Percentiles rank a stretch among this genome's conserved stretches.
phyloP scores from a whole-genome alignment of 2,113 vertebrate species.

The Artemisiospiza belli region DNA sequence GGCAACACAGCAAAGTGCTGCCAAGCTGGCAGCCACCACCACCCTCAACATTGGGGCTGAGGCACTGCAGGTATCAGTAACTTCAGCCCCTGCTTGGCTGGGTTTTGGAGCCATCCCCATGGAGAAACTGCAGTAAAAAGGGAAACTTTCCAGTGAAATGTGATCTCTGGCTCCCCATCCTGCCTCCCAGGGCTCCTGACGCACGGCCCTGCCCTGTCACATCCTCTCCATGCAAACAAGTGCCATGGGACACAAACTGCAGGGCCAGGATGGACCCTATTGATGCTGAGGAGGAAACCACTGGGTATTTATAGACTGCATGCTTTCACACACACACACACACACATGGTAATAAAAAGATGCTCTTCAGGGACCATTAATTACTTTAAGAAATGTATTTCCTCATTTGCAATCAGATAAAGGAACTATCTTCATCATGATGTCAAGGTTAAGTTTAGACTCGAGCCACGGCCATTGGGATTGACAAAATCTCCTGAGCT shows the following conservation, averaged over 20 bases:
- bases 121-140: not conserved
- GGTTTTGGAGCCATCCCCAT: not conserved
- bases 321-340: not conserved
- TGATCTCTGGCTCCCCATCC: not conserved
- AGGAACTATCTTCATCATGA: not conserved
- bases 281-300: not conserved
- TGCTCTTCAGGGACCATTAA: not conserved
- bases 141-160: not conserved
- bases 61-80: not conserved
- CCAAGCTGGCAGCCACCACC: not conserved
- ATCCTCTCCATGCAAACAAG: not conserved
- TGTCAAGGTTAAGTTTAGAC: not conserved
- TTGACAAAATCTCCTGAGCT: not conserved
- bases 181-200: not conserved
- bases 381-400: slow-evolving; percentile 33
- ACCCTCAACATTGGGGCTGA: fast-evolving
- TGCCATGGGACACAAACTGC: not conserved
- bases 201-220: not conserved
- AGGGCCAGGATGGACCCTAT: not conserved
- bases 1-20: not conserved
- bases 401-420: slow-evolving; percentile 21
- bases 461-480: not conserved
- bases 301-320: not conserved
- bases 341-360: not conserved
- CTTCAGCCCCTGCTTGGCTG: not conserved